Percentiles rank a stretch among this genome's conserved stretches.
phyloP scores from a whole-genome alignment of 2,113 vertebrate genomes.

The Colaptes auratus region DNA sequence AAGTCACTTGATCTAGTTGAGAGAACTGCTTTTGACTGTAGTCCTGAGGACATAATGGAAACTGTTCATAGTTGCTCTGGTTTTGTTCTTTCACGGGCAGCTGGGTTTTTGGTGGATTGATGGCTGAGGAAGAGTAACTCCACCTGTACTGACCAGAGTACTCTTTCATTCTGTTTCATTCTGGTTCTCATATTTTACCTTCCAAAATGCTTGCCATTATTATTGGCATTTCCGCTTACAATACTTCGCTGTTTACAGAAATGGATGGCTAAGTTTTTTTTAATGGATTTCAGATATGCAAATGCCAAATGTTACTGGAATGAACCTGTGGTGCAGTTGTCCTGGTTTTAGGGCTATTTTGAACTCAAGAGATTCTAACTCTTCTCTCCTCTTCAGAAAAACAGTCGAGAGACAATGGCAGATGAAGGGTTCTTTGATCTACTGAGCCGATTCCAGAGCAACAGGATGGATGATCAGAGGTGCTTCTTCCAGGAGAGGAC shows the following conservation, averaged over 20 bases:
- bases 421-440: constrained; percentile 97
- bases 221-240: background rate
- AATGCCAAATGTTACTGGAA: background rate
- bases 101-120: background rate
- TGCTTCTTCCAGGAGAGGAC: constrained; percentile 84
- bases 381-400: constrained; percentile 76
- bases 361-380: too few relatives aligned
- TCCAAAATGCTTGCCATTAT: background rate
- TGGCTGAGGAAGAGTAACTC: background rate
- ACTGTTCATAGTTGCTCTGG: background rate
- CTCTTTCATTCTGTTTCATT: background rate
- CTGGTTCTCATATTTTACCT: background rate
- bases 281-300: background rate
- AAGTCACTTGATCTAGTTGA: background rate
- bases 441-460: constrained; percentile 95
- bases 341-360: too few relatives aligned
- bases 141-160: background rate
- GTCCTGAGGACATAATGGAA: background rate
- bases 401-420: constrained; percentile 80
- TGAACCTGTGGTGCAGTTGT: background rate
- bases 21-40: background rate
- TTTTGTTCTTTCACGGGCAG: background rate
- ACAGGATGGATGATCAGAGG: constrained; percentile 96
- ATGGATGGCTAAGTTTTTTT: background rate
- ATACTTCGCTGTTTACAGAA: background rate